A percentile compares a stretch with the other conserved stretches of the same genome.
phyloP scores from a whole-genome alignment of 2,113 vertebrate genomes.

The Pycnonotus jocosus region DNA sequence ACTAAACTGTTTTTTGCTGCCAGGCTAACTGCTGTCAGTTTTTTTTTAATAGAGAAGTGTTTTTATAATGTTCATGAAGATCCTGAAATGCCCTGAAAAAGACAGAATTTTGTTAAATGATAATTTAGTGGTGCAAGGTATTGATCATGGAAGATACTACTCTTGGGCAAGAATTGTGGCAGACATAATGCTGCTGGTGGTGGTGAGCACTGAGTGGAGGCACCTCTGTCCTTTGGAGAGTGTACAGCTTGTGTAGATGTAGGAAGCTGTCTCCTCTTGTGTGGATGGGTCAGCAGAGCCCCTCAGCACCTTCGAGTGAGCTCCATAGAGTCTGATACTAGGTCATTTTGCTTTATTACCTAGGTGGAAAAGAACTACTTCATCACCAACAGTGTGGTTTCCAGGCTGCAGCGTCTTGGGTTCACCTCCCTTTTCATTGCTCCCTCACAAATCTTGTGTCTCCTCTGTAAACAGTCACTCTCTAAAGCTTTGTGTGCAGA shows the following conservation, averaged over 20 bases:
- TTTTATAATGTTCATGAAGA: not conserved
- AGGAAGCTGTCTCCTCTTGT: accelerated
- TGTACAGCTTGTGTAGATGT: accelerated
- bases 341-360: not conserved
- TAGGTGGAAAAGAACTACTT: not conserved
- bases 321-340: not conserved
- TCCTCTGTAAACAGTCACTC: not conserved
- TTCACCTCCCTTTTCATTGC: not conserved
- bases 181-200: accelerated
- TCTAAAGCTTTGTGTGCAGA: accelerated
- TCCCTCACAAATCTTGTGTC: accelerated
- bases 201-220: accelerated
- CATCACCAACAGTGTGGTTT: accelerated
- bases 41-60: not conserved
- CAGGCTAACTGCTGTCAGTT: not conserved
- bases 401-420: not conserved
- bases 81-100: not conserved
- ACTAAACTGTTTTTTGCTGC: not conserved
- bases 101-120: not conserved
- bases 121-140: not conserved
- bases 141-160: not conserved
- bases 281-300: not conserved
- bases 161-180: accelerated
- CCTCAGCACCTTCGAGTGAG: accelerated
- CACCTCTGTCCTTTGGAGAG: not conserved